phyloP scores from a whole-genome alignment of 2,113 vertebrate genomes.

The Salminus brasiliensis region DNA sequence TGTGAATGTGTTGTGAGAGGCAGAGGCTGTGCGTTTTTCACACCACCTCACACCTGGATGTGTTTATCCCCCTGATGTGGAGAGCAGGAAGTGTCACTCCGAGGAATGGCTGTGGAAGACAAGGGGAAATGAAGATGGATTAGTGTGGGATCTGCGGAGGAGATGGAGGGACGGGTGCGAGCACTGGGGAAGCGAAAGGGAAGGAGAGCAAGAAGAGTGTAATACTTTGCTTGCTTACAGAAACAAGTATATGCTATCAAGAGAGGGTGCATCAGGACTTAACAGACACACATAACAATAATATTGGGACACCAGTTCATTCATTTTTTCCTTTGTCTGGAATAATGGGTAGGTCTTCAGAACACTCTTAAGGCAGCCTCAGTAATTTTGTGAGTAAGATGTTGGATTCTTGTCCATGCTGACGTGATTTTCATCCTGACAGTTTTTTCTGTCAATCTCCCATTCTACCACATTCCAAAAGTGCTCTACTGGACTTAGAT shows the following conservation, averaged over 20 bases:
- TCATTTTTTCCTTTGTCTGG: too few species aligned
- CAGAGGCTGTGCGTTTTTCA: conserved; percentile 31
- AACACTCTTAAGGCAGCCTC: too few species aligned
- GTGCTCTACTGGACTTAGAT: too few species aligned
- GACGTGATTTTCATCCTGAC: too few species aligned
- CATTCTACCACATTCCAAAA: too few species aligned
- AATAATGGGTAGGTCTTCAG: too few species aligned
- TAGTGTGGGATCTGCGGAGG: conserved; percentile 33
- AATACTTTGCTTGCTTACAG: conserved; percentile 39
- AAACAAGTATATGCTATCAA: not conserved
- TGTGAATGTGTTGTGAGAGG: conserved; percentile 37
- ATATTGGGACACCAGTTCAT: too few species aligned
- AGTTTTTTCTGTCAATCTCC: too few species aligned
- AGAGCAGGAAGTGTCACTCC: conserved; percentile 43
- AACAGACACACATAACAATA: too few species aligned
- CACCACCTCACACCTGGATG: conserved; percentile 47
- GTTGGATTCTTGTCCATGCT: too few species aligned
- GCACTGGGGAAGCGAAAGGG: conserved; percentile 37
- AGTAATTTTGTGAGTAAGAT: too few species aligned
- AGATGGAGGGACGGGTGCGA: conserved; percentile 44
- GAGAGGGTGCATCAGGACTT: conserved; percentile 1
- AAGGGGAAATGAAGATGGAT: conserved; percentile 49
- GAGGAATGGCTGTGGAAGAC: conserved; percentile 25
- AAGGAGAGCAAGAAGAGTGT: conserved; percentile 58
- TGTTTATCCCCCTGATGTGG: conserved; percentile 43